A percentile compares a stretch with the other conserved stretches of the same genome.
phyloP scores from a whole-genome alignment of 1,140 invertebrate genomes.

The Conus ventricosus region DNA sequence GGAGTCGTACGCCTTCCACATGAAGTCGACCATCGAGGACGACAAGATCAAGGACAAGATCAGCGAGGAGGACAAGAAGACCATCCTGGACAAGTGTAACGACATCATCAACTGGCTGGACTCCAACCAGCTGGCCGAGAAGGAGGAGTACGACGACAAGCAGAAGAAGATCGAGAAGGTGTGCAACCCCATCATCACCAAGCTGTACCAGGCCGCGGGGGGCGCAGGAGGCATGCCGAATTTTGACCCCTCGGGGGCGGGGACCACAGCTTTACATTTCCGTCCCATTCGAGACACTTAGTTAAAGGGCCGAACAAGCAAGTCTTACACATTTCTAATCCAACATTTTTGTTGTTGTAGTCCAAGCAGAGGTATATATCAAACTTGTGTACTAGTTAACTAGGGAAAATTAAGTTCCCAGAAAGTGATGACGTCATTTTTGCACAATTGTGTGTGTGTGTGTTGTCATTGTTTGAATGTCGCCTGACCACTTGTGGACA shows the following conservation, averaged over 20 bases:
- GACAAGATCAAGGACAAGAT: slow-evolving; percentile 80
- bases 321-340: no score
- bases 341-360: no score
- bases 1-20: slow-evolving; percentile 86
- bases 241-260: slow-evolving; percentile 46
- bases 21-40: slow-evolving; percentile 63
- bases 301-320: no score
- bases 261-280: no score
- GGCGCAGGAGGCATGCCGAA: slow-evolving; percentile 61
- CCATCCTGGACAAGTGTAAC: slow-evolving; percentile 59
- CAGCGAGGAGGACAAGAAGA: slow-evolving; percentile 78
- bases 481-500: no score
- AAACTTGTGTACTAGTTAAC: no score
- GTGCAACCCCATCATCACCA: slow-evolving; percentile 75
- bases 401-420: no score
- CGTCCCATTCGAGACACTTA: no score
- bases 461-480: no score
- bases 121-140: slow-evolving; percentile 82
- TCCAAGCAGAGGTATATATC: no score
- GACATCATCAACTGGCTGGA: slow-evolving; percentile 86
- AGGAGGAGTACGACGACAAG: slow-evolving; percentile 71
- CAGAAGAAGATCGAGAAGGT: slow-evolving; percentile 68
- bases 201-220: slow-evolving; percentile 74
- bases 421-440: no score
- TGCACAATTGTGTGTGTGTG: no score